Percentiles rank a stretch among this genome's conserved stretches.
These are phyloP conservation scores for Ceratitis capitata DNA, from an alignment of 1,140 invertebrate species.

Conservation along the genomic window DNA sequence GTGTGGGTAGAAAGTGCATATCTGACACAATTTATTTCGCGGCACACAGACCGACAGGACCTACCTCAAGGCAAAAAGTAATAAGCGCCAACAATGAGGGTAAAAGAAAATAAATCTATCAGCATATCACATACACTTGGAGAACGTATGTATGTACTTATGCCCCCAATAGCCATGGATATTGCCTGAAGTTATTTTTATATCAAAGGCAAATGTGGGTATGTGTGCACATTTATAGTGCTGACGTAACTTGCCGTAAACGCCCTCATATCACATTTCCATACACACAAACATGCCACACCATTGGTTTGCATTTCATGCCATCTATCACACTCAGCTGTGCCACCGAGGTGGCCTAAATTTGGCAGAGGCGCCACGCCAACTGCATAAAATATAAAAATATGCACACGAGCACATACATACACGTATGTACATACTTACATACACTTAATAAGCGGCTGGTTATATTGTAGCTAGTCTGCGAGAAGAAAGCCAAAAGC, in stretches of 20 bases:
- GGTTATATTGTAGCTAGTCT: background rate
- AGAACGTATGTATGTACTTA: too few relatives aligned
- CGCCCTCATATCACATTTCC: constrained; percentile 18
- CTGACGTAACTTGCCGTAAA: constrained; percentile 1
- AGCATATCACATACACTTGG: background rate
- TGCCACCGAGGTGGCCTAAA: constrained; percentile 31
- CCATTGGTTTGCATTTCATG: background rate
- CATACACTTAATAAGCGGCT: background rate
- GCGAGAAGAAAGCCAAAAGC: background rate
- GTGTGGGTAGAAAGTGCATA: background rate
- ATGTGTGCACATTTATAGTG: background rate
- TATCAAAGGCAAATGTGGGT: background rate
- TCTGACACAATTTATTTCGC: constrained; percentile 35
- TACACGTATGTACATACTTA: too few relatives aligned
- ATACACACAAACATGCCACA: constrained; percentile 21
- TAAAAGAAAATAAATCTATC: background rate
- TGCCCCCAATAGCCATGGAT: too few relatives aligned
- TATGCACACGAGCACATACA: background rate
- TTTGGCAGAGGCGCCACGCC: constrained; percentile 19
- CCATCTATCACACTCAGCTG: constrained; percentile 16
- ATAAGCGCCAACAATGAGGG: constrained; percentile 13
- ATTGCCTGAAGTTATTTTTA: too few relatives aligned
- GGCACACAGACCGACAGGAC: background rate
- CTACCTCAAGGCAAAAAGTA: constrained; percentile 32
- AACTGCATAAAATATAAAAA: background rate